Conservation (phyloP, 2,113 vertebrate species). For the Varanus salvator region DNA sequence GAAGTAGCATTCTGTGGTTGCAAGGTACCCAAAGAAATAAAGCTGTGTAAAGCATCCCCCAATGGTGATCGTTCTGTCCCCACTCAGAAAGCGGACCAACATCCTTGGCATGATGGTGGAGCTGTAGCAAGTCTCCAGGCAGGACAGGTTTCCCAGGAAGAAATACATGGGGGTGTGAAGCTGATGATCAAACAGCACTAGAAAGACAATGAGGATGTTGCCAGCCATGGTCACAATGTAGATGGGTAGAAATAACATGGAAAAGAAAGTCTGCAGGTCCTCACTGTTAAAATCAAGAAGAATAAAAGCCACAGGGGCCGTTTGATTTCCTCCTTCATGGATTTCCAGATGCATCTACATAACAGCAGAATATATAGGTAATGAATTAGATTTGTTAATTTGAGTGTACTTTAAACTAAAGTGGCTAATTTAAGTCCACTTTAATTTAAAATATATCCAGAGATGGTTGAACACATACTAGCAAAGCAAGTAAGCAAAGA, state of each 20-base stretch:
- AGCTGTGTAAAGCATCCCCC: neutral
- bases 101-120: neutral
- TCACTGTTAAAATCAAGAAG: neutral
- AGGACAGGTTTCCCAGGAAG: slow-evolving; percentile 29
- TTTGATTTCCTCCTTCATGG: neutral
- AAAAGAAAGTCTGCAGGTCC: neutral
- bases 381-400: neutral
- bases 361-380: neutral
- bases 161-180: slow-evolving; percentile 32
- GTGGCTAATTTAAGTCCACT: neutral
- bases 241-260: neutral
- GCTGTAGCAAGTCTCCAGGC: slow-evolving; percentile 16
- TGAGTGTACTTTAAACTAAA: neutral
- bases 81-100: neutral
- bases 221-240: neutral
- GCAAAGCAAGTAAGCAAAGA: neutral
- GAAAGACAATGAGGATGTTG: neutral
- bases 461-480: neutral
- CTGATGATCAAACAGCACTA: neutral
- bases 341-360: neutral
- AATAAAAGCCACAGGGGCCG: neutral
- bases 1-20: slow-evolving; percentile 6
- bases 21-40: slow-evolving; percentile 15
- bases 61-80: neutral
- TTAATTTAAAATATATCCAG: neutral